These are phyloP conservation scores for Apostichopus parvimensis DNA, from an alignment of 35 echinoderm and acorn worm species.

Conservation along the genomic window DNA sequence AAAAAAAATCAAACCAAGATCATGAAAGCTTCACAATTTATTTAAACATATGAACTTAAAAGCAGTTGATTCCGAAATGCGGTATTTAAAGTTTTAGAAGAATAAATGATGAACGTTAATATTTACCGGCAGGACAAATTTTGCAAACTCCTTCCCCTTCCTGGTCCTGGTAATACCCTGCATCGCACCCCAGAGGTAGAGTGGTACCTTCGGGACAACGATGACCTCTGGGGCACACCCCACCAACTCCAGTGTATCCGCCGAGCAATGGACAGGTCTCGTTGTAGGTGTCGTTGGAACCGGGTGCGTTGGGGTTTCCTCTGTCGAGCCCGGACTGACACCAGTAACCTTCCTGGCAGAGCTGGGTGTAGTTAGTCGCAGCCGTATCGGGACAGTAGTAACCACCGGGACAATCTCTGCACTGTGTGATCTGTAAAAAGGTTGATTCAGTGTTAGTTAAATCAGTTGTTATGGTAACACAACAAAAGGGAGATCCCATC, in stretches of 20 bases:
- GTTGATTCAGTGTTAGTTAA: too few species aligned
- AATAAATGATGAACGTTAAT: too few species aligned
- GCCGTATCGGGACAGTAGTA: constrained; percentile 76
- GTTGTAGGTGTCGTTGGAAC: constrained; percentile 85
- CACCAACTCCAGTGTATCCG: constrained; percentile 88
- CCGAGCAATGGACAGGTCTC: constrained; percentile 88
- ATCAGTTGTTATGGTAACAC: too few species aligned
- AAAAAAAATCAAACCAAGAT: neutral
- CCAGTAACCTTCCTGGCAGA: constrained; percentile 91
- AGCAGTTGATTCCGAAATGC: too few species aligned
- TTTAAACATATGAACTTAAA: too few species aligned
- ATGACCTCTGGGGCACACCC: constrained; percentile 82
- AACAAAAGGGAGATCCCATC: too few species aligned
- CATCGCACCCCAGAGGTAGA: constrained; percentile 74
- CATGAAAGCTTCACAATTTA: too few species aligned
- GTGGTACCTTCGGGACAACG: constrained; percentile 75
- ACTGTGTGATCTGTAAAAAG: constrained; percentile 74
- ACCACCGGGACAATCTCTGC: constrained; percentile 86
- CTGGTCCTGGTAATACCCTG: constrained; percentile 89
- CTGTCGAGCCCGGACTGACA: constrained; percentile 86
- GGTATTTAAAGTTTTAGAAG: too few species aligned
- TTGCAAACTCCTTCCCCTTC: constrained; percentile 79
- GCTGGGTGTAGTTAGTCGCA: constrained; percentile 62
- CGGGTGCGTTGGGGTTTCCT: constrained; percentile 69
- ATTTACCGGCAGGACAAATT: constrained; percentile 78